Base-by-base conservation (phyloP, 2,888 invertebrate species). In the Anthophora plumipes region DNA sequence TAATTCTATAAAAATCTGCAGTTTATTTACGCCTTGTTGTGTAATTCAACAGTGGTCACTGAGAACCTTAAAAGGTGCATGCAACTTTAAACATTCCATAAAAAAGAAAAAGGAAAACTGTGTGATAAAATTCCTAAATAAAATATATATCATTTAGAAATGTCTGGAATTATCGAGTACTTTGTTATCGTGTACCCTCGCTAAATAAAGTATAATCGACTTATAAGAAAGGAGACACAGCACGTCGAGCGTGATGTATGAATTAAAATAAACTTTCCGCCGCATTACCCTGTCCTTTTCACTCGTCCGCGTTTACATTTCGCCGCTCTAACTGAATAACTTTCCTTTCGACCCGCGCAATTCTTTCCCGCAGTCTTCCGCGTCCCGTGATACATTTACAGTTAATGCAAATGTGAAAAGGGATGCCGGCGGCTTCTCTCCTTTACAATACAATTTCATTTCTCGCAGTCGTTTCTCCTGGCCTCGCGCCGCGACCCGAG, bases 351-450 rank as follows among this genome's bases (percentile, higher is more conserved):
- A 31, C 22, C 14, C 66, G 31, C 66, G 31, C 67, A 50, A 84
- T 80, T 86, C 84, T 75, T 86, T 72, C 43, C 57, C 61, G 69
- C 67, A 48, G 63, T 69, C 69, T 68, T 73, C 72, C 59, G 55
- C 72, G 55, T 59, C 76, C 22, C 67, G 77, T 68, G 81, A 84
- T 79, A 75, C 84, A 73, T 74, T 84, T 68, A 73, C 75, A 55
- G 77, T 74, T 84, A 80, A 85, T 84, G 86, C 79, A 82, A 85
- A 86, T 86, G 74, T 75, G 68, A 81, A 79, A 77, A 68, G 46
- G 72, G 60, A 52, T n/a, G 55, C 67, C 68, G 52, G 46, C 52
- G 72, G 66, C 77, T 84, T 77, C 71, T 74, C 63, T 31, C 31
- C 73, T 60, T 71, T 67, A 63, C 84, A 67, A 78, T 84, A 69